These are phyloP conservation scores for Labroides dimidiatus DNA, from an alignment of 2,797 vertebrate genomes.

Conservation along the genomic window DNA sequence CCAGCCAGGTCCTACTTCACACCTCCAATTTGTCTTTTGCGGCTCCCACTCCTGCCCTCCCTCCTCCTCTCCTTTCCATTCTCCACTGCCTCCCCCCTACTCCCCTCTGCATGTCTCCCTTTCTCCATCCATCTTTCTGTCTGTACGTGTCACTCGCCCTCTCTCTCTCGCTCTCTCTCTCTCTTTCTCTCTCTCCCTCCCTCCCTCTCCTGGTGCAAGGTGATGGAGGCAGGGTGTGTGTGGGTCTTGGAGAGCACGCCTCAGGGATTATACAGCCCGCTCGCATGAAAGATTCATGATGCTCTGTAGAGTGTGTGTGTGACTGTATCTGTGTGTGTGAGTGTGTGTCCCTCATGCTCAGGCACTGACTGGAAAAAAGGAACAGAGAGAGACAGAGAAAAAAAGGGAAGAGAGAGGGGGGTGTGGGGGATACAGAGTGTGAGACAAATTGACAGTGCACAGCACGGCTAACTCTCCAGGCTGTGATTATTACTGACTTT, in stretches of 20 bases:
- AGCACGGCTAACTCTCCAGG: slow-evolving; percentile 68
- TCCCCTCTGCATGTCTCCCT: slow-evolving; percentile 45
- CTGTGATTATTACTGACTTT: slow-evolving; percentile 65
- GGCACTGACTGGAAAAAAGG: slow-evolving; percentile 76
- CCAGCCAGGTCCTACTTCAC: slow-evolving; percentile 65
- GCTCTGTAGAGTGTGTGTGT: slow-evolving; percentile 57
- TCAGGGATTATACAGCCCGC: slow-evolving; percentile 86
- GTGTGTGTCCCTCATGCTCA: slow-evolving; percentile 49
- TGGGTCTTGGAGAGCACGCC: slow-evolving; percentile 82
- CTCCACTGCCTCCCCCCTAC: slow-evolving; percentile 20
- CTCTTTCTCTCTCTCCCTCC: slow-evolving; percentile 39
- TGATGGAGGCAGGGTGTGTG: slow-evolving; percentile 79
- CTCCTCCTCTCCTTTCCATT: slow-evolving; percentile 15
- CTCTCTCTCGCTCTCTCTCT: slow-evolving; percentile 16
- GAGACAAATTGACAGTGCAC: slow-evolving; percentile 78
- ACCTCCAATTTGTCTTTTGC: slow-evolving; percentile 77
- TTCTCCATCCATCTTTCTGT: slow-evolving; percentile 62
- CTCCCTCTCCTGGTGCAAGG: slow-evolving; percentile 72
- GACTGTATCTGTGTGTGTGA: slow-evolving; percentile 53
- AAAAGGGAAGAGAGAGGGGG: slow-evolving; percentile 47
- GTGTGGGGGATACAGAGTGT: slow-evolving; percentile 67
- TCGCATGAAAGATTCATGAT: slow-evolving; percentile 89
- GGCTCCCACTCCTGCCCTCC: slow-evolving; percentile 35
- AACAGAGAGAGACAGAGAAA: slow-evolving; percentile 68
- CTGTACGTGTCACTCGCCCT: slow-evolving; percentile 24